phyloP scores from a whole-genome alignment of 2,113 vertebrate genomes.

The Ia io region DNA sequence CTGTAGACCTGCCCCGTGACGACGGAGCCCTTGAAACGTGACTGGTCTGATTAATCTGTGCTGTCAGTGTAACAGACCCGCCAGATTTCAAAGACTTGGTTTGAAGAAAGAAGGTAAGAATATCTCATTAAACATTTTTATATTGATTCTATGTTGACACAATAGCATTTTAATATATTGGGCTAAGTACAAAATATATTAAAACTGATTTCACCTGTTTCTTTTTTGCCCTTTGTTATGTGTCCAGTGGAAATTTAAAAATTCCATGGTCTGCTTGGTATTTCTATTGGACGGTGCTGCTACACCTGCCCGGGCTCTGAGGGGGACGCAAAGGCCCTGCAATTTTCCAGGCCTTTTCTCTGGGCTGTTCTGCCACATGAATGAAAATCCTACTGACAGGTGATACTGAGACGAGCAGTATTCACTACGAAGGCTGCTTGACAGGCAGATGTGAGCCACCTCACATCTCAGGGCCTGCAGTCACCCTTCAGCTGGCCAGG shows the following conservation, averaged over 20 bases:
- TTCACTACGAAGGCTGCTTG: neutral
- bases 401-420: neutral
- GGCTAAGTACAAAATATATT: neutral
- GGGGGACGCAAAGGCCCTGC: neutral
- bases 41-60: neutral
- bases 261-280: neutral
- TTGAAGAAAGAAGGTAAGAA: neutral
- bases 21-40: neutral
- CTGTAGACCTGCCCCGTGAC: too few species aligned
- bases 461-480: neutral
- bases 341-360: neutral
- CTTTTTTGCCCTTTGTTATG: neutral
- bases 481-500: rapidly evolving
- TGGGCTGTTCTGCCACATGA: neutral
- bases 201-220: neutral
- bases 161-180: neutral
- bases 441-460: neutral
- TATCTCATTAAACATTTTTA: neutral
- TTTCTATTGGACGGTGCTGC: neutral
- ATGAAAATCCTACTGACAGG: neutral
- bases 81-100: neutral
- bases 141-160: neutral
- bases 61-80: neutral
- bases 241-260: neutral
- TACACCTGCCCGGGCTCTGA: neutral